Percentiles rank a stretch among this genome's conserved stretches.
phyloP scores from a whole-genome alignment of 2,113 vertebrate genomes.

The Solenodon paradoxus region DNA sequence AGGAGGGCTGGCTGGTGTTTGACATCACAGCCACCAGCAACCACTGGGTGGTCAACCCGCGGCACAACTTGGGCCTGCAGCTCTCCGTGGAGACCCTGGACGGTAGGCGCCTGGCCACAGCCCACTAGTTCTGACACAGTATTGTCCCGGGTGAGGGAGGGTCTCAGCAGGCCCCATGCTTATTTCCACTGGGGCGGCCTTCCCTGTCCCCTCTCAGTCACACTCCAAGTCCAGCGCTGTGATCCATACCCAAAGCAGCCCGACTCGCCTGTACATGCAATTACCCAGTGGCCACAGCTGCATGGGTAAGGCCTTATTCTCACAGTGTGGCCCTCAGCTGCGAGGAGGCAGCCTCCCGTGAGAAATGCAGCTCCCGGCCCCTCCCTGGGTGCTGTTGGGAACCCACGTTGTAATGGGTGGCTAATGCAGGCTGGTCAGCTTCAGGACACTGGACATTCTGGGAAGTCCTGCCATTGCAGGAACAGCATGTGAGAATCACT shows the following conservation, averaged over 20 bases:
- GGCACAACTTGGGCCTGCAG: constrained; percentile 94
- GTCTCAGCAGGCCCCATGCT: background rate
- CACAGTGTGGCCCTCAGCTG: background rate
- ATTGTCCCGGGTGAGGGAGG: background rate
- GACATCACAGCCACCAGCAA: constrained; percentile 97
- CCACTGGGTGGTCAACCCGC: constrained; percentile 96
- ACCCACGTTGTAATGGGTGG: no score
- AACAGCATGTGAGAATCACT: no score
- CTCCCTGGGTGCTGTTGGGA: background rate
- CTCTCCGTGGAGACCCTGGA: constrained; percentile 91
- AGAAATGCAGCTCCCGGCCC: background rate
- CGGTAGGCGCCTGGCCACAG: constrained; percentile 83
- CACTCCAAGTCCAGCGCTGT: background rate
- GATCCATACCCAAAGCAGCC: background rate
- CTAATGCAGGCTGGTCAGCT: background rate
- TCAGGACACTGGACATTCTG: background rate
- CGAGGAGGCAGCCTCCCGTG: accelerated
- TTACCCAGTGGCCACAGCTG: background rate
- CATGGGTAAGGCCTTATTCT: background rate
- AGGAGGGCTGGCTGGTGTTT: constrained; percentile 98
- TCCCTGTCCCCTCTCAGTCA: accelerated
- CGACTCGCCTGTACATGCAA: background rate
- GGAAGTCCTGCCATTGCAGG: background rate
- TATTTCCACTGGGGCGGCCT: background rate
- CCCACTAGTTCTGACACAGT: background rate